Conservation (phyloP, 2,113 vertebrate species). For the Platichthys flesus region DNA sequence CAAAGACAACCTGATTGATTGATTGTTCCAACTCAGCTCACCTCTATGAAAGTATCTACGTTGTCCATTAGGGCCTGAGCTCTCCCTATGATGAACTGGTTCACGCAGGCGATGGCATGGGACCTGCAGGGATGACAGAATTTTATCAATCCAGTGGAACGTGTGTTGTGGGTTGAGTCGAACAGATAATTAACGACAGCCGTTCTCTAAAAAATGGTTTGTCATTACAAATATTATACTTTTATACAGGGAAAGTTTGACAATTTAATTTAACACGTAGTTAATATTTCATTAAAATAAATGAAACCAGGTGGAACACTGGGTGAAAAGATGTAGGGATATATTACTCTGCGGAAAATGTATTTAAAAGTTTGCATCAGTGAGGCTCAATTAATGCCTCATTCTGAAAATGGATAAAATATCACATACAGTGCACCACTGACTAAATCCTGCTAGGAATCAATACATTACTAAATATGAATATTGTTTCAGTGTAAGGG, state of each 20-base stretch:
- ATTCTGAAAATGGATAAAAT: not conserved
- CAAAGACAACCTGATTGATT: not conserved
- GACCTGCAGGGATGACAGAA: constrained; percentile 78
- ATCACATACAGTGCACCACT: too few relatives aligned
- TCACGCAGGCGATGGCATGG: constrained; percentile 94
- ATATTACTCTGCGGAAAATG: too few relatives aligned
- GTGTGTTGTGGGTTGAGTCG: too few relatives aligned
- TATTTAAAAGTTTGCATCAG: not conserved
- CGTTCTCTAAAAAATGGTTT: too few relatives aligned
- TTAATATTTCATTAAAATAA: too few relatives aligned
- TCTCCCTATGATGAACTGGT: constrained; percentile 95
- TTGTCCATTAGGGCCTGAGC: constrained; percentile 97
- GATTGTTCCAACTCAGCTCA: constrained; percentile 47
- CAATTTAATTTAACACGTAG: too few relatives aligned
- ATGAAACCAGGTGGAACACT: too few relatives aligned
- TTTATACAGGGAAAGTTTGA: too few relatives aligned
- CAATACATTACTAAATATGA: not conserved
- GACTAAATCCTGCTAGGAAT: not conserved
- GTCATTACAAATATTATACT: too few relatives aligned
- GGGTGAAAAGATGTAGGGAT: too few relatives aligned
- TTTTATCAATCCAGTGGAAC: too few relatives aligned
- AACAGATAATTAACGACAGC: too few relatives aligned
- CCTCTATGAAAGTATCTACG: constrained; percentile 96
- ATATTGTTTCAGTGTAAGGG: not conserved
- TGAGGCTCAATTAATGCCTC: not conserved